These are phyloP conservation scores for Calameuta idolon DNA, from an alignment of 2,888 invertebrate genomes.

Conservation along the genomic window DNA sequence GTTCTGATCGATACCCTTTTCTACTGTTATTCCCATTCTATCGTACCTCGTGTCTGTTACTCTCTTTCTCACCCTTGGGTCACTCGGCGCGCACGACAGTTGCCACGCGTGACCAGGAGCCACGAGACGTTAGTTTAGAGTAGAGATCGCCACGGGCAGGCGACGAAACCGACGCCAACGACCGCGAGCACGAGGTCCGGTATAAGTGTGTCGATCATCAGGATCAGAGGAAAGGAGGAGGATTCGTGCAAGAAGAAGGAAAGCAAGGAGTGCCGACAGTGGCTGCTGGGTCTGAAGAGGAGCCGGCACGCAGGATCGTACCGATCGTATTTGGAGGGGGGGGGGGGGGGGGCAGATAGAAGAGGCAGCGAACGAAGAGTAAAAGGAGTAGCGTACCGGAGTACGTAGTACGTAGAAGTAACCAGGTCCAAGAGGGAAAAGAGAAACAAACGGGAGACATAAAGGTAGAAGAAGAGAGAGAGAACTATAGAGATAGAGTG, in stretches of 20 bases:
- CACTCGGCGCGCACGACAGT: background rate
- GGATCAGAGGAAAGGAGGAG: background rate
- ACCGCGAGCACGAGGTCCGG: background rate
- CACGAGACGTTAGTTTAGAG: background rate
- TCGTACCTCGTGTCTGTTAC: background rate
- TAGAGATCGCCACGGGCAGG: background rate
- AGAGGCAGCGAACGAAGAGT: background rate
- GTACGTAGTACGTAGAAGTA: background rate
- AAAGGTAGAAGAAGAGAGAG: constrained; percentile 17
- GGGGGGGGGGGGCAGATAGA: background rate
- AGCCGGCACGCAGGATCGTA: background rate
- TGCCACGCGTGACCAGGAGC: background rate
- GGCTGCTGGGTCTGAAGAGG: background rate
- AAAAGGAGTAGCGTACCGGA: background rate
- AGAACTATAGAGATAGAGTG: constrained; percentile 15
- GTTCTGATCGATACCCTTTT: background rate
- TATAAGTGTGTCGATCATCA: background rate
- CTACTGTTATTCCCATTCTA: background rate
- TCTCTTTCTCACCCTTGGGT: background rate
- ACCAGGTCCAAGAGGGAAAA: background rate
- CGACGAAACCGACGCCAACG: background rate
- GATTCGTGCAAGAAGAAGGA: background rate
- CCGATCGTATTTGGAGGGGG: background rate
- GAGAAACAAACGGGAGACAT: constrained; percentile 1
- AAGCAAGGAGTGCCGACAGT: background rate